These are phyloP conservation scores for Drymodes brunneopygia DNA, from an alignment of 2,113 vertebrate genomes.

Conservation along the genomic window DNA sequence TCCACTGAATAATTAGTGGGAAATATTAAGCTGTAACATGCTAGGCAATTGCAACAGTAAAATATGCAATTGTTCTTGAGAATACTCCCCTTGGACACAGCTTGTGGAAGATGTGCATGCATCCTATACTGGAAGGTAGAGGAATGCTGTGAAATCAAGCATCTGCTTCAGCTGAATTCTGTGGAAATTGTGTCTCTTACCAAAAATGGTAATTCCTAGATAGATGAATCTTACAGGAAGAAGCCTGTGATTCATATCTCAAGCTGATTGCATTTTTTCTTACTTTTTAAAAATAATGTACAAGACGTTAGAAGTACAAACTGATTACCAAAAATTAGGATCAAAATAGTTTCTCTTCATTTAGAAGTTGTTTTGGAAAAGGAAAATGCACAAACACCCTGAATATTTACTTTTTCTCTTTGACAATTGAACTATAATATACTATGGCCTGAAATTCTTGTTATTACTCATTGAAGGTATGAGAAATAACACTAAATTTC, in stretches of 20 bases:
- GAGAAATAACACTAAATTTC: background rate
- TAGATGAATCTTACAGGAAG: background rate
- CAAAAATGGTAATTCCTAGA: constrained; percentile 30
- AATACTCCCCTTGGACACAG: background rate
- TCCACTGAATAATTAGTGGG: background rate
- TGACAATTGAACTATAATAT: background rate
- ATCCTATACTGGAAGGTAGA: background rate
- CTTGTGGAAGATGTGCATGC: background rate
- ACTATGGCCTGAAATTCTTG: background rate
- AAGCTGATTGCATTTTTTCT: background rate
- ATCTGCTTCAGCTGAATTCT: constrained; percentile 23
- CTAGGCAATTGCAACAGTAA: background rate
- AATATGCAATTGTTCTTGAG: background rate
- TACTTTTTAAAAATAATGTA: background rate
- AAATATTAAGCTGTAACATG: background rate
- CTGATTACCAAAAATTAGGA: background rate
- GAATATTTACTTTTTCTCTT: background rate
- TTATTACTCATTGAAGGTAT: background rate
- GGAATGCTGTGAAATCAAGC: background rate
- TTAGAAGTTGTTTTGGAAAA: background rate
- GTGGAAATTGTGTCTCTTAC: constrained; percentile 12
- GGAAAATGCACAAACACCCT: background rate
- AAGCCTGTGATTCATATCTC: background rate
- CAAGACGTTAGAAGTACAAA: background rate
- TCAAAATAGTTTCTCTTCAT: background rate